Base-by-base conservation (phyloP, 2,113 vertebrate genomes). In the Ranitomeya variabilis region DNA sequence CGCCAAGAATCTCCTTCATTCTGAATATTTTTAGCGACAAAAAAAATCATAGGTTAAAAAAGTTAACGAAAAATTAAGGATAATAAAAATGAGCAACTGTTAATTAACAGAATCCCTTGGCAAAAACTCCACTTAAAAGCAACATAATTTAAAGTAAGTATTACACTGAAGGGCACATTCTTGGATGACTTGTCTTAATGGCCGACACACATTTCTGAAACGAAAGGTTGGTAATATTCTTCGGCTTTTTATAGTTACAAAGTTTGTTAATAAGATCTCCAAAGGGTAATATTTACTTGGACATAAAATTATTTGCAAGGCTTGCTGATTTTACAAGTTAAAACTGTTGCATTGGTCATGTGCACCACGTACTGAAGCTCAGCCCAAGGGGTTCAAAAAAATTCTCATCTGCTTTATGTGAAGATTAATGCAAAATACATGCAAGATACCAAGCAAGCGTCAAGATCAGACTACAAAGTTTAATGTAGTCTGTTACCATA, bases 271-370 rank as follows among this genome's bases (percentile, higher is more conserved):
- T 92, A 93, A 90, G 85, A 92, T 92, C 86, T 79, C 90, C 80
- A 71, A 62, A 54, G 69, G 89, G 85, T 84, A 55, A 92, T 82
- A 86, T 79, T 86, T 77, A 76, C 84, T 62, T 86, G 93, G 91
- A 90, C 71, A 78, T 16, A 21, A 52, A 92, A 93, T 93, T 83
- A 78, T 85, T 80, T 93, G 92, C 94, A 93, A 91, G 90, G 92
- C 94, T 92, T 83, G 51, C 31, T 45, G 26, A 13, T n/a, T 57
- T 80, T 8, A n/a, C 21, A 62, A 62, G 14, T 0, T 62, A 64
- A 78, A 78, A 59, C 14, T 11, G 37, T 81, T 31, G 7, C 45
- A 10, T 67, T 83, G 19, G 15, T 83, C 21, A 13, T 67, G 7
- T 82, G 13, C 16, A 62, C 37, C 37, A 45, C 37, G 37, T 45